Base-by-base conservation (phyloP, 53 echinoderm and acorn worm species). In the Henricia sp. region DNA sequence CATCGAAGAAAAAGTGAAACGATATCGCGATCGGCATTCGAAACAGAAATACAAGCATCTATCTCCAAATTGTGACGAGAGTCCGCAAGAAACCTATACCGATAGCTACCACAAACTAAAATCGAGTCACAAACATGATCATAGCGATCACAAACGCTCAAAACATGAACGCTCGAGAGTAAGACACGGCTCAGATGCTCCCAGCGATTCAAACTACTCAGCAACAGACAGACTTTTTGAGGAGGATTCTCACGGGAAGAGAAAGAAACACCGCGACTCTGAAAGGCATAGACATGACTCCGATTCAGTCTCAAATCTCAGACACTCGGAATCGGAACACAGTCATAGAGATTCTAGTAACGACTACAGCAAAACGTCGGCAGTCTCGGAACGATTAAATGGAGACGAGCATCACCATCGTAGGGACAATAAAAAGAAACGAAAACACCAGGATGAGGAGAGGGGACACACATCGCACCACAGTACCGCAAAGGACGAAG, bases 381-480 rank as follows among this genome's bases (percentile, higher is more conserved):
- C 40, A 19, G 21, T 1, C 12, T 27, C 26, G 24, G 43, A 13
- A 5, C 9, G 46, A 17, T 9, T 35, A 33, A 80, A 63, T 14
- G 63, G 32, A 24, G 46, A 64, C 34, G 52, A 44, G n/a, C n/a
- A n/a, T 34, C 63, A 26, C 53, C 52, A 52, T 36, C 19, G 72
- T 0, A 77, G 73, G 70, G 80, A 85, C 42, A 92, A 88, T 41
- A 92, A 92, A 72, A 84, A 91, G 86, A 93, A 93, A 35, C 82
- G 86, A 34, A 84, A 72, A 65, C 86, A 93, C 32, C 54, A 67
- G 11, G 82, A 89, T 24, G 70, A 80, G 3, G 89, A 83, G 4
- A 84, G 86, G 17, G 52, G 53, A 13, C 32, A 74, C 39, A 44
- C 68, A 1, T 66, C 43, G 21, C 89, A 63, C 13, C 16, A 74